Percentiles rank a stretch among this genome's conserved stretches.
Evolutionary conservation across 2,113 vertebrate species (phyloP).

Genomic region (Phocoena sinus): DNA sequence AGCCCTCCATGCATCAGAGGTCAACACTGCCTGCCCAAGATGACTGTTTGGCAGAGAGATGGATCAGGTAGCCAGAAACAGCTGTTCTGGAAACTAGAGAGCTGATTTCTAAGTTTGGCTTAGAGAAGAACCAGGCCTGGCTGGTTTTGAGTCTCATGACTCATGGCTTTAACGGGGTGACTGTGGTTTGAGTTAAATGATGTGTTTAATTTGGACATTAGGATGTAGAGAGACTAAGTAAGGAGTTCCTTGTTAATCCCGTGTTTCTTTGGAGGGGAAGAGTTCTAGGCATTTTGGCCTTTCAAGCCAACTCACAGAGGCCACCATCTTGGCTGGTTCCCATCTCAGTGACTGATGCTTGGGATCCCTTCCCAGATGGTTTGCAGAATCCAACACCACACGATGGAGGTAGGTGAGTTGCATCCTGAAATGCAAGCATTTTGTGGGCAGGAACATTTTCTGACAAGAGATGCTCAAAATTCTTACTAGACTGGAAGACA

Average conservation of each 20-base stretch:
- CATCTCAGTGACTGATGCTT: too few species aligned
- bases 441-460: background rate
- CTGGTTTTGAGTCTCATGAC: background rate
- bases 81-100: background rate
- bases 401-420: accelerated
- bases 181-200: background rate
- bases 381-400: background rate
- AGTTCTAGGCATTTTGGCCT: background rate
- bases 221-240: background rate
- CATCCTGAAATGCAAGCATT: background rate
- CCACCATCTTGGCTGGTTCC: background rate
- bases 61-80: accelerated
- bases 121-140: background rate
- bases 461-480: background rate
- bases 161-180: background rate
- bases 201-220: background rate
- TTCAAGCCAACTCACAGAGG: background rate
- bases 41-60: accelerated
- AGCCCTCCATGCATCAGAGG: background rate
- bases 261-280: background rate
- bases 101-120: background rate
- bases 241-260: background rate
- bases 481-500: background rate
- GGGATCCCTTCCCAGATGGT: background rate
- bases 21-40: accelerated